Conservation (phyloP, 2,113 vertebrate species). For the Probosciger aterrimus region DNA sequence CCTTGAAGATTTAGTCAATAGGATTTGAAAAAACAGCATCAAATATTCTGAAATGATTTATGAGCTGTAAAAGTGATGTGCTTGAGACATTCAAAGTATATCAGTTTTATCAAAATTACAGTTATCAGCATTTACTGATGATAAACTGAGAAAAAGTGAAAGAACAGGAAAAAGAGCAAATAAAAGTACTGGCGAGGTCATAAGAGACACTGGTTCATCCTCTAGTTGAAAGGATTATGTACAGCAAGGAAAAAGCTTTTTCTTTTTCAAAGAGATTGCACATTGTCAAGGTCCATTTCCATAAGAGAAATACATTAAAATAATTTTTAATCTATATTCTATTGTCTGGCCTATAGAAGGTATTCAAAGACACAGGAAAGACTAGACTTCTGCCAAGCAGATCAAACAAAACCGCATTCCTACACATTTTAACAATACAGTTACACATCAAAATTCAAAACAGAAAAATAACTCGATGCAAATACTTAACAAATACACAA, state of each 20-base stretch:
- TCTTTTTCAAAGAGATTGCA: conserved; percentile 26
- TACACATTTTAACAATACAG: not conserved
- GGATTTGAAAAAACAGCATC: not conserved
- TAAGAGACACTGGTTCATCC: not conserved
- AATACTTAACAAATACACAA: not conserved
- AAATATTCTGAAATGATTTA: not conserved
- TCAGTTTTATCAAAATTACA: not conserved
- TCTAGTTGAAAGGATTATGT: conserved; percentile 2
- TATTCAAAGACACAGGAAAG: conserved; percentile 22
- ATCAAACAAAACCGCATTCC: conserved; percentile 16
- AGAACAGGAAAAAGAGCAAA: not conserved
- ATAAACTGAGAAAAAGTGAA: not conserved
- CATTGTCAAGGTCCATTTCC: not conserved
- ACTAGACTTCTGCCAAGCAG: not conserved
- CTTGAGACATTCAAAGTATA: not conserved
- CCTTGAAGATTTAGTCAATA: not conserved
- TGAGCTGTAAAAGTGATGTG: not conserved
- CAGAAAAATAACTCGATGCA: conserved; percentile 10
- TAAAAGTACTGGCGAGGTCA: not conserved
- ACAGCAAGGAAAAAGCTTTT: conserved; percentile 27
- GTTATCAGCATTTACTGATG: not conserved
- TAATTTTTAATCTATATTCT: conserved; percentile 48
- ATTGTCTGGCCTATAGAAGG: conserved; percentile 21
- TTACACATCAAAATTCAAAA: conserved; percentile 10
- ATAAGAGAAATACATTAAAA: conserved; percentile 31